Percentiles rank a stretch among this genome's conserved stretches.
These are phyloP conservation scores for Amphilophus citrinellus DNA, from an alignment of 2,113 vertebrate species.

Conservation along the genomic window DNA sequence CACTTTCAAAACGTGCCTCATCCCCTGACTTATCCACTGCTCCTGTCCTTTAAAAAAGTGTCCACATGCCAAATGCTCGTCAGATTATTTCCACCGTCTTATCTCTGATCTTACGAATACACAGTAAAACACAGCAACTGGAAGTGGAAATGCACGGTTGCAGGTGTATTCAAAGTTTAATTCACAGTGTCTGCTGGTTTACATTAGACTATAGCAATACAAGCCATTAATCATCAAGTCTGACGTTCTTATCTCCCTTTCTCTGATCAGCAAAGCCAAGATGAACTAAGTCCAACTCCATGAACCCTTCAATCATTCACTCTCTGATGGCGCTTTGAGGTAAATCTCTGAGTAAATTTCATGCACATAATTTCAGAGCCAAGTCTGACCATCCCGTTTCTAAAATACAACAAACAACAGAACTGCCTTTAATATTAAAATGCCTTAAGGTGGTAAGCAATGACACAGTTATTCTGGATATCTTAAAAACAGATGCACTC, in stretches of 20 bases:
- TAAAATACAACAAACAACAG: slow-evolving; percentile 29
- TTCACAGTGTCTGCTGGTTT: slow-evolving; percentile 28
- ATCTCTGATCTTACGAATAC: slow-evolving; percentile 30
- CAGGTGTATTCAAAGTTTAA: slow-evolving; percentile 40
- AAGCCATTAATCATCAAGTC: slow-evolving; percentile 69
- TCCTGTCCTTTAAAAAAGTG: slow-evolving; percentile 26
- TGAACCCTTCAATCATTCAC: slow-evolving; percentile 62
- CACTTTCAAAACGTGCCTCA: slow-evolving; percentile 41
- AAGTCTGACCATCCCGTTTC: slow-evolving; percentile 23
- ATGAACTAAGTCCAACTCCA: slow-evolving; percentile 61
- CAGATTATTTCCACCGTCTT: slow-evolving; percentile 39
- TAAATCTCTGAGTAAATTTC: slow-evolving; percentile 41
- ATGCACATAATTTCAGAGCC: slow-evolving; percentile 24
- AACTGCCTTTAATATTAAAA: slow-evolving; percentile 20
- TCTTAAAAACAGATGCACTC: slow-evolving; percentile 39
- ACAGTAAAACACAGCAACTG: neutral
- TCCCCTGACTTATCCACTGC: neutral
- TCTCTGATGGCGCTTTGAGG: slow-evolving; percentile 43
- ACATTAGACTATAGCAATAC: slow-evolving; percentile 36
- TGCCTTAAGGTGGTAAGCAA: slow-evolving; percentile 31
- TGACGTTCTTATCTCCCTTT: slow-evolving; percentile 58
- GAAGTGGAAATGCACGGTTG: slow-evolving; percentile 30
- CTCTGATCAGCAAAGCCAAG: slow-evolving; percentile 59
- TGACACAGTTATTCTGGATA: slow-evolving; percentile 7
- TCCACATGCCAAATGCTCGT: slow-evolving; percentile 49